A percentile compares a stretch with the other conserved stretches of the same genome.
Conservation (phyloP, 2,888 invertebrate genomes). For the Coenonympha arcania region DNA sequence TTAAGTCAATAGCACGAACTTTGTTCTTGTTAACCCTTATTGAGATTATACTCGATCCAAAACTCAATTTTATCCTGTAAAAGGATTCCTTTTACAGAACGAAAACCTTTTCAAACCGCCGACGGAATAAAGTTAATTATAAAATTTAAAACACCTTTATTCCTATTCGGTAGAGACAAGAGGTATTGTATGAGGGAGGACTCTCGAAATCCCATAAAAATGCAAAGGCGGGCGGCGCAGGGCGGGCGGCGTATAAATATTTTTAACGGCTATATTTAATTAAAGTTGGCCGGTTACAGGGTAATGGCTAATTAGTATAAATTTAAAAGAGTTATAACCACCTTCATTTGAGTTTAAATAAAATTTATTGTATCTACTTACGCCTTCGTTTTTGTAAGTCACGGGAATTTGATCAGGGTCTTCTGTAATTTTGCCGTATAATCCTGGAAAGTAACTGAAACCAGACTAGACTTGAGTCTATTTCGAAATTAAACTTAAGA, state of each 20-base stretch:
- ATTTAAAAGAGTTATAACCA: slow-evolving; percentile 29
- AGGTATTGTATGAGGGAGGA: slow-evolving; percentile 5
- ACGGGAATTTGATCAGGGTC: no score
- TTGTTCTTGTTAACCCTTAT: not conserved
- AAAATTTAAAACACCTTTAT: slow-evolving; percentile 9
- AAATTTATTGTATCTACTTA: not conserved
- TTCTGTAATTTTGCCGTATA: no score
- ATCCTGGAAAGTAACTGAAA: no score
- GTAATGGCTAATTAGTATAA: slow-evolving; percentile 35
- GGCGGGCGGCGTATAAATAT: slow-evolving; percentile 60
- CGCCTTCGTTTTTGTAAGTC: not conserved
- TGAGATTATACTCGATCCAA: not conserved
- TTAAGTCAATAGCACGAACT: no score
- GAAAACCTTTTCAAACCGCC: not conserved
- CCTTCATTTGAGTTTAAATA: slow-evolving; percentile 3
- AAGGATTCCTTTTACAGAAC: not conserved
- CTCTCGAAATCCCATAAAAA: slow-evolving; percentile 48
- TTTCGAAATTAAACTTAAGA: no score
- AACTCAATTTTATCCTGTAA: not conserved
- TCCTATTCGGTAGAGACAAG: not conserved
- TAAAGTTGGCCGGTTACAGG: slow-evolving; percentile 45
- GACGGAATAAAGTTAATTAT: slow-evolving; percentile 1
- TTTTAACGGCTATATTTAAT: slow-evolving; percentile 66
- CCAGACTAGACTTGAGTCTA: no score
- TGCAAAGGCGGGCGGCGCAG: slow-evolving; percentile 49